These are phyloP conservation scores for Furnarius figulus DNA, from an alignment of 2,113 vertebrate species.

Conservation along the genomic window DNA sequence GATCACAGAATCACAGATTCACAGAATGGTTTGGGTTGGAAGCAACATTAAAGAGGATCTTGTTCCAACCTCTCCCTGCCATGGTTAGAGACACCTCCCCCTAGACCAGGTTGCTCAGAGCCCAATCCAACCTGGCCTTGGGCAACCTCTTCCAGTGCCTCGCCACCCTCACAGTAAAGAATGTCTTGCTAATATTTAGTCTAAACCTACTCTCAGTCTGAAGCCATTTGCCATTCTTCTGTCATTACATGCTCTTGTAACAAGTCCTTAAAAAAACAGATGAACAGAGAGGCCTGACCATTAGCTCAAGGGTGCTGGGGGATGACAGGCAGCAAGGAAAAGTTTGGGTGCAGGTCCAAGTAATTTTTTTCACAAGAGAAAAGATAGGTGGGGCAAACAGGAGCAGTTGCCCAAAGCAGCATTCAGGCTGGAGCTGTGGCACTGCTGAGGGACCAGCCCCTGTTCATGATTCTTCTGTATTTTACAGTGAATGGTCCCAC, in stretches of 20 bases:
- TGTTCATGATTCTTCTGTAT: background rate
- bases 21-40: background rate
- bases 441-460: background rate
- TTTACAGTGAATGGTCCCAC: fast-evolving
- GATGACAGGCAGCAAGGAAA: background rate
- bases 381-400: background rate
- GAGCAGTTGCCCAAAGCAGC: fast-evolving
- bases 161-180: background rate
- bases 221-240: background rate
- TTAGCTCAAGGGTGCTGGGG: background rate
- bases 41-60: background rate
- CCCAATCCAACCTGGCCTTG: background rate
- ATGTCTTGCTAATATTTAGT: background rate
- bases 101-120: background rate
- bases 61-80: background rate
- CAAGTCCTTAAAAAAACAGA: background rate
- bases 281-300: background rate
- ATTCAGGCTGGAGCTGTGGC: background rate
- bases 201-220: background rate
- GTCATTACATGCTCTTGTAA: background rate
- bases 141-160: background rate
- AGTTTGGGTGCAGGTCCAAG: background rate
- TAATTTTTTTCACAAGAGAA: background rate
- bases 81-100: background rate
- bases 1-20: background rate